Evolutionary conservation across 2,888 invertebrate species (phyloP), one percentile per base, ranked within the genome.

Genomic region (Lamproptera curius): DNA sequence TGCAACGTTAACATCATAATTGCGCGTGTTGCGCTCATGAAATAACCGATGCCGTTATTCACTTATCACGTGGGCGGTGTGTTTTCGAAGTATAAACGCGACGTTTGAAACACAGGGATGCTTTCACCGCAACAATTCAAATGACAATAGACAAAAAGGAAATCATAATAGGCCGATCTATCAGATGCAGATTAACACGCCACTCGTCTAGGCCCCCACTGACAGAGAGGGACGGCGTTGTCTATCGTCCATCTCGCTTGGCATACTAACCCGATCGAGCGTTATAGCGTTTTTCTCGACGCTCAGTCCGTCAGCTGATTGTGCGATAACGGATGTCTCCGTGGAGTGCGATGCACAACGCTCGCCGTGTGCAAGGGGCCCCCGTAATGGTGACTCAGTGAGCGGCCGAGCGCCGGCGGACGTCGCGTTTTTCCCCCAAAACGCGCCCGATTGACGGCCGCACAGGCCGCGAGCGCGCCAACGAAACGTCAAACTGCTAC

Each of bases 151-250:
- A 62, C 63, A 67, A 70, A 76, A 71, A 74, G 79, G 71, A 80
- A 78, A 75, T 73, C 70, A 74, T 76, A 76, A 81, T 76, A 79
- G 74, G 61, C 61, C 58, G 51, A n/a, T 58, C 67, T 77, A 81
- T 82, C 82, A 76, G 78, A 85, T 83, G 81, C 76, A 83, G 82
- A 84, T 79, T 68, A 73, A 74, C 73, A 66, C 62, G 67, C 73
- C 70, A 76, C 69, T 79, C 82, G 81, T 79, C 79, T 71, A 70
- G 68, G 82, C 84, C 82, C 72, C 71, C 61, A 14, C 23, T 53
- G 67, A 52, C 56, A 64, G 73, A 83, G 63, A 49, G 73, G 63
- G 77, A 77, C 49, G 26, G 56, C 55, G 38, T 38, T 59, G 68
- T 70, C 59, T 58, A n/a, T n/a, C n/a, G 20, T 49, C 58, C 46